A percentile compares a stretch with the other conserved stretches of the same genome.
phyloP scores from a whole-genome alignment of 1,140 invertebrate species.

The Drosophila leontia region DNA sequence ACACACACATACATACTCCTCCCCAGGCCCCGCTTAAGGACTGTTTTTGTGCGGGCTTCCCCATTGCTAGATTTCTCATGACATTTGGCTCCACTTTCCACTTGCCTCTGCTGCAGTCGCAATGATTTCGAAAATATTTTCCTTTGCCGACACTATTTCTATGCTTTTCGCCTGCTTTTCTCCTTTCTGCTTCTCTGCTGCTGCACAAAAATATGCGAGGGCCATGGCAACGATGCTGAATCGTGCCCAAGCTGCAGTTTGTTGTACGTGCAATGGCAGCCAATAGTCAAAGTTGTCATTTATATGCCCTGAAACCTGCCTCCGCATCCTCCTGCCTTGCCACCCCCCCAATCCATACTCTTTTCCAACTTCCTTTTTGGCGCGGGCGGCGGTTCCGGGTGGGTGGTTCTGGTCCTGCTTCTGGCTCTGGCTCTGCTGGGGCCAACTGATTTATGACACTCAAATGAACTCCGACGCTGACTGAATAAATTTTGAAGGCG shows the following conservation, averaged over 20 bases:
- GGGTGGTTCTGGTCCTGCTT: constrained; percentile 21
- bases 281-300: constrained; percentile 75
- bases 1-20: background rate
- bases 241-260: constrained; percentile 74
- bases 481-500: constrained; percentile 73
- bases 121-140: constrained; percentile 67
- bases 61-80: constrained; percentile 60
- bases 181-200: constrained; percentile 5
- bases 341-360: constrained; percentile 5
- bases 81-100: constrained; percentile 62
- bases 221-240: constrained; percentile 42
- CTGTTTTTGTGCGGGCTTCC: constrained; percentile 36
- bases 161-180: background rate
- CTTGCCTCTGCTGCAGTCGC: constrained; percentile 20
- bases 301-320: constrained; percentile 50
- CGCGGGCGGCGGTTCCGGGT: constrained; percentile 13
- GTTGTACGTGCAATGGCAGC: constrained; percentile 70
- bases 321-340: background rate
- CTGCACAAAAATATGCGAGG: constrained; percentile 59
- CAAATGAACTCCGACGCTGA: constrained; percentile 81
- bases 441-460: constrained; percentile 78
- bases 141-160: constrained; percentile 30
- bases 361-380: constrained; percentile 21
- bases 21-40: constrained; percentile 16
- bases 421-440: constrained; percentile 20